Percentiles rank a stretch among this genome's conserved stretches.
Conservation (phyloP, 2,888 invertebrate species). For the Platycnemis pennipes region DNA sequence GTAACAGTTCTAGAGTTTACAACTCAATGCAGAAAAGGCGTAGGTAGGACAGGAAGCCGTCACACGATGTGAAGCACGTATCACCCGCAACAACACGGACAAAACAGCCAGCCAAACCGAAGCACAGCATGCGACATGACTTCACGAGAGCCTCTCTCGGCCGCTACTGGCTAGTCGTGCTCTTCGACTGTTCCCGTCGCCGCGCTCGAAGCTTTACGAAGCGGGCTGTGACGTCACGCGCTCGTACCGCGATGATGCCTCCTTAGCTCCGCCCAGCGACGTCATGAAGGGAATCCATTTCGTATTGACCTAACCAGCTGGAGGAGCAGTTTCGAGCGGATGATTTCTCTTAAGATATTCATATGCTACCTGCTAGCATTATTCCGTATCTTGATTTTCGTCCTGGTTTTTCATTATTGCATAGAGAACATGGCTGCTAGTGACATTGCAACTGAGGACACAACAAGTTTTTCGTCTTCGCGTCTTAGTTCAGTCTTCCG, state of each 20-base stretch:
- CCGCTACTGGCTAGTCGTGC: slow-evolving; percentile 50
- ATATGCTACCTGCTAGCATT: not conserved
- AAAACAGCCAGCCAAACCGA: slow-evolving; percentile 32
- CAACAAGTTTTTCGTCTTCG: not conserved
- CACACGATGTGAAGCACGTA: slow-evolving; percentile 38
- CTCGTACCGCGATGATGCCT: slow-evolving; percentile 50
- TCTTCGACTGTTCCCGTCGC: slow-evolving; percentile 65
- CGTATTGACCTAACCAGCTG: slow-evolving; percentile 68
- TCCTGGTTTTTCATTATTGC: not conserved
- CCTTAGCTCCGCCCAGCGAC: slow-evolving; percentile 58
- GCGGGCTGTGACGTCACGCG: slow-evolving; percentile 55
- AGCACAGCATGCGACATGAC: not conserved
- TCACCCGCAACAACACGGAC: slow-evolving; percentile 51
- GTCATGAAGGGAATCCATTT: slow-evolving; percentile 66
- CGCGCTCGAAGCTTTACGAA: slow-evolving; percentile 62
- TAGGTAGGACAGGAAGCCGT: not conserved
- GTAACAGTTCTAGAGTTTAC: slow-evolving; percentile 12
- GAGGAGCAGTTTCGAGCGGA: slow-evolving; percentile 14
- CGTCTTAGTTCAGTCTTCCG: not conserved
- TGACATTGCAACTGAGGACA: not conserved
- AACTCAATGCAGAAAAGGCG: not conserved
- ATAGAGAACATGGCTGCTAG: not conserved
- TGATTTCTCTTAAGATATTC: not conserved
- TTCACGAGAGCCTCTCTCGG: not conserved
- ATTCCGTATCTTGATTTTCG: not conserved